phyloP scores from a whole-genome alignment of 2,797 vertebrate species.

The Clangula hyemalis region DNA sequence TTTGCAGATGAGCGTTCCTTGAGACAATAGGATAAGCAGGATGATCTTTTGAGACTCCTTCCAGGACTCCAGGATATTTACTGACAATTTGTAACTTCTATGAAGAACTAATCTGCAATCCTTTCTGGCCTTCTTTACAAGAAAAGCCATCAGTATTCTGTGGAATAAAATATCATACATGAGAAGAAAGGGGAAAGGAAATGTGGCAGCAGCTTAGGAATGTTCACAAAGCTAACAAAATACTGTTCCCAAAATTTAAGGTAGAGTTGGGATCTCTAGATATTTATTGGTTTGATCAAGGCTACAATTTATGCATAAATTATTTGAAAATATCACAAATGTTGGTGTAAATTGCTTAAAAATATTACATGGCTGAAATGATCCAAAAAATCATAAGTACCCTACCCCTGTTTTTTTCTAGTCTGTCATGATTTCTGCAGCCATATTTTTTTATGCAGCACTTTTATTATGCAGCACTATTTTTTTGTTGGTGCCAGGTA shows the following conservation, averaged over 20 bases:
- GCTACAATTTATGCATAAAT: not conserved
- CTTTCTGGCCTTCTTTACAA: not conserved
- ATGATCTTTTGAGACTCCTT: not conserved
- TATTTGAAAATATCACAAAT: not conserved
- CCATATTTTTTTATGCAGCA: not conserved
- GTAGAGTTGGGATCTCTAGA: not conserved
- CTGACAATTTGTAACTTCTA: not conserved
- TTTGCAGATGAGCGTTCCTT: not conserved
- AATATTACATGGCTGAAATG: not conserved
- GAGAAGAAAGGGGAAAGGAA: not conserved
- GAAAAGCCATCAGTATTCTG: not conserved
- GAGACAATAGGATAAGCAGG: not conserved
- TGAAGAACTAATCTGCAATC: not conserved
- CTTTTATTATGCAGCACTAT: not conserved
- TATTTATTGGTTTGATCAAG: not conserved
- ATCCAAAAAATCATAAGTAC: not conserved
- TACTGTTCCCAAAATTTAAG: not conserved
- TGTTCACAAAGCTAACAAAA: not conserved
- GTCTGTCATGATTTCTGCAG: not conserved
- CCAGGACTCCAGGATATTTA: not conserved
- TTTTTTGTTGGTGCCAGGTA: not conserved
- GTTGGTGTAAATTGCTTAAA: not conserved
- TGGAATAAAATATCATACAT: not conserved
- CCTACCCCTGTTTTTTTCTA: rapidly evolving
- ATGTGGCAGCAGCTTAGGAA: not conserved